These are phyloP conservation scores for Bellardia bayeri DNA, from an alignment of 2,888 invertebrate species.

Conservation along the genomic window DNA sequence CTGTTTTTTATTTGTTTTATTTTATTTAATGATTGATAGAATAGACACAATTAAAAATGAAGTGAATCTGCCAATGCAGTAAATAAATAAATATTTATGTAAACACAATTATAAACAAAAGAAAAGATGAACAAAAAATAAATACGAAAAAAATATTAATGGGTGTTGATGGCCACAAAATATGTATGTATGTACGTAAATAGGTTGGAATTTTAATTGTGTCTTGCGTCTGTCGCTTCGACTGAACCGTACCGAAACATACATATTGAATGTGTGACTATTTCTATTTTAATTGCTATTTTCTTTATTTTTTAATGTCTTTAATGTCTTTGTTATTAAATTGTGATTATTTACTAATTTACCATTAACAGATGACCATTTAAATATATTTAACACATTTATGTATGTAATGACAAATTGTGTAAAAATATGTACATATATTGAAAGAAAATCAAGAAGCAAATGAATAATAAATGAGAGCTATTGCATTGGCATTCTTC, in stretches of 20 bases:
- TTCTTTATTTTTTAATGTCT: constrained; percentile 3
- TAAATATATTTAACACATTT: constrained; percentile 25
- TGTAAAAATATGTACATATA: background rate
- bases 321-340: constrained; percentile 17
- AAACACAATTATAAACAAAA: constrained; percentile 26
- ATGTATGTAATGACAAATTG: background rate
- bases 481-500: constrained; percentile 19
- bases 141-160: constrained; percentile 15
- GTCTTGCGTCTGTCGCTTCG: background rate
- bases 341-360: constrained; percentile 49
- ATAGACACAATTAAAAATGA: constrained; percentile 13
- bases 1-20: background rate
- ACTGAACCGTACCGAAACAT: background rate
- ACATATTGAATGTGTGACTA: background rate
- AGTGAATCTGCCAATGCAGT: background rate
- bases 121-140: background rate
- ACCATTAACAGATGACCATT: constrained; percentile 49
- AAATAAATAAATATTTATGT: constrained; percentile 31
- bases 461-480: background rate
- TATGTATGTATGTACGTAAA: background rate
- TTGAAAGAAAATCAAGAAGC: background rate
- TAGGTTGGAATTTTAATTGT: background rate
- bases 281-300: constrained; percentile 21
- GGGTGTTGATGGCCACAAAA: constrained; percentile 33
- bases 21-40: constrained; percentile 10